These are phyloP conservation scores for Smithornis capensis DNA, from an alignment of 2,113 vertebrate genomes.

Conservation along the genomic window DNA sequence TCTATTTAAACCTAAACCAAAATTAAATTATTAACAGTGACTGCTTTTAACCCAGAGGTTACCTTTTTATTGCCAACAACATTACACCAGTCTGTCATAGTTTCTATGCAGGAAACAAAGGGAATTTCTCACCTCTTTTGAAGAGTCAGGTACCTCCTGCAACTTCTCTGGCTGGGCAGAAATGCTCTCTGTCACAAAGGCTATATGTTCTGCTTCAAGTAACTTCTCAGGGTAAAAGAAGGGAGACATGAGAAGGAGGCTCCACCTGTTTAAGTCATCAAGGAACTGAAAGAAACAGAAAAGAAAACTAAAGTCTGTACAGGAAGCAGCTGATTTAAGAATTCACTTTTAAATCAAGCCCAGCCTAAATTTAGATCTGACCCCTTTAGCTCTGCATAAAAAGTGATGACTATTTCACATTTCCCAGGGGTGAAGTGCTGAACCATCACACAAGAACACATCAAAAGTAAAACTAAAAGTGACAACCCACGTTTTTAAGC, in stretches of 20 bases:
- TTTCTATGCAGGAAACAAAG: neutral
- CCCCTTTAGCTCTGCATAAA: neutral
- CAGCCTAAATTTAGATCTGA: neutral
- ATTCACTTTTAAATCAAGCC: neutral
- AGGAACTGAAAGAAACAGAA: conserved; percentile 73
- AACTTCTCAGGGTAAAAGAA: conserved; percentile 42
- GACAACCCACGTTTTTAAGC: neutral
- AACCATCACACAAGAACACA: neutral
- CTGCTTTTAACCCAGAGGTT: neutral
- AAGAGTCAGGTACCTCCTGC: conserved; percentile 13
- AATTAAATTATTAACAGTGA: neutral
- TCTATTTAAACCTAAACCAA: neutral
- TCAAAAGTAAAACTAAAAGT: neutral
- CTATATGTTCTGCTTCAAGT: conserved; percentile 78
- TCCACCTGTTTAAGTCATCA: conserved; percentile 90
- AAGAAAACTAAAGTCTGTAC: neutral
- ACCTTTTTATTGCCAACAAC: neutral
- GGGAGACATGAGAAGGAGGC: conserved; percentile 74
- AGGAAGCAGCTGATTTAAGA: neutral
- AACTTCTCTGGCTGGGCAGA: conserved; percentile 56
- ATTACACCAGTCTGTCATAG: neutral
- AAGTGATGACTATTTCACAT: neutral
- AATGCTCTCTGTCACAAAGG: conserved; percentile 88
- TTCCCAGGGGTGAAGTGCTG: neutral
- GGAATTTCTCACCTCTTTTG: conserved; percentile 77